Percentiles rank a stretch among this genome's conserved stretches.
Conservation (phyloP, 2,888 invertebrate species). For the Ophonus ardosiacus region DNA sequence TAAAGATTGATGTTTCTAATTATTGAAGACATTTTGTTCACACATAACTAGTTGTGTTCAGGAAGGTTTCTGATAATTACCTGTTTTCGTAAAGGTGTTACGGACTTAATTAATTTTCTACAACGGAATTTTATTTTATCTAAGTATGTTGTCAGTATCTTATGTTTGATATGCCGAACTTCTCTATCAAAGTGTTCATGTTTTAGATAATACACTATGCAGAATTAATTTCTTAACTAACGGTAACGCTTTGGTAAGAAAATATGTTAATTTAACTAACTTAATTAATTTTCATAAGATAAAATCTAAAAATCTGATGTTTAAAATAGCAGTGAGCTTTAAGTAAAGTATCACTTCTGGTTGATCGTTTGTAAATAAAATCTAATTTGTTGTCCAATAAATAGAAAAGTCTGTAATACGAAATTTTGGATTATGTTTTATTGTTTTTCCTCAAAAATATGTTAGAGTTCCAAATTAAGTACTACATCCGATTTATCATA, state of each 20-base stretch:
- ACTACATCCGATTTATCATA: too few species aligned
- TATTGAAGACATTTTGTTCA: constrained; percentile 45
- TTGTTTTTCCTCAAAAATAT: too few species aligned
- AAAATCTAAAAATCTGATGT: not conserved
- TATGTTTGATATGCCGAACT: not conserved
- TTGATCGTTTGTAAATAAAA: too few species aligned
- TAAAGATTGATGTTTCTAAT: constrained; percentile 36
- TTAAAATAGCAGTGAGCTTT: too few species aligned
- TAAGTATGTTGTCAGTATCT: constrained; percentile 31
- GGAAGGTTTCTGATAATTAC: constrained; percentile 19
- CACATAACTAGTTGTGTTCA: constrained; percentile 36
- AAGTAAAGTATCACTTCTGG: too few species aligned
- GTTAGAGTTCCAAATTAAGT: too few species aligned
- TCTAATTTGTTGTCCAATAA: too few species aligned
- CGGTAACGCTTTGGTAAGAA: not conserved
- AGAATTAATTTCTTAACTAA: not conserved
- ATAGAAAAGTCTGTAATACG: too few species aligned
- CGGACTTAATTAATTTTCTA: constrained; percentile 38
- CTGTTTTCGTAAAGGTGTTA: constrained; percentile 18
- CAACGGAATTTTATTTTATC: constrained; percentile 48
- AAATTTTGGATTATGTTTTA: too few species aligned
- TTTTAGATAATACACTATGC: not conserved
- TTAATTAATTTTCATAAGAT: not conserved
- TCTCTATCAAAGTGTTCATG: constrained; percentile 1
- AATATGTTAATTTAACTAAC: not conserved